Base-by-base conservation (phyloP, 1,140 invertebrate genomes). In the Caenorhabditis latens region DNA sequence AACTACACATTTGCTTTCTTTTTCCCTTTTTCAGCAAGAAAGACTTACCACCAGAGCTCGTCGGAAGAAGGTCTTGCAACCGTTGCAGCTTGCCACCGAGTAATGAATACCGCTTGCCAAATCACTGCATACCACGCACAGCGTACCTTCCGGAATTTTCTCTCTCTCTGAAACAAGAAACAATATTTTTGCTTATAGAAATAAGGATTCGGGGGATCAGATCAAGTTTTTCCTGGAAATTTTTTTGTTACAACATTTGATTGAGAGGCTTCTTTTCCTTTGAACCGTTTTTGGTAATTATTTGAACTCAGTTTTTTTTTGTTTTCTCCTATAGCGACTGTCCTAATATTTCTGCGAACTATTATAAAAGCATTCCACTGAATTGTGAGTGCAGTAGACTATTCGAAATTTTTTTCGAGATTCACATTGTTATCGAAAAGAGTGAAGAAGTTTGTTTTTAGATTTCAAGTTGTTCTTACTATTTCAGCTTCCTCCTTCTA, bases 41-140 rank as follows among this genome's bases (percentile, higher is more conserved):
- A 65, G 11, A 91, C 91, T 86, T 53, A 92, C 91, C 24, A 92
- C 92, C 48, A 92, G 85, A n/a, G 91, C 91, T 40, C 92, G 87
- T 53, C 91, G 88, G 71, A 92, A 92, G 84, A 91, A 91, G 0
- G 90, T 91, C 71, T 91, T 91, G 86, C 90, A 90, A 19, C 90
- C 89, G 40, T 88, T 87, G 67, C 83, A 90, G 42, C 84, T 85
- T 50, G 88, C 86, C 40, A 88, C 87, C 32, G 87, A 88, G 46
- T 88, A 88, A 61, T 88, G 87, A 48, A 88, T 92, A 14, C 91
- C 91, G 32, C 90, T 92, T 8, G 91, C 91, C 21, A 89, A 42
- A 86, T 92, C 91, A n/a, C 87, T 83, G 58, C 91, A 92, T 55
- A 92, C 91, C 19, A 90, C 89, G 79, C 91, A 92, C 46, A 88